Conservation (phyloP, 2,888 invertebrate genomes). For the Sericinus montela region DNA sequence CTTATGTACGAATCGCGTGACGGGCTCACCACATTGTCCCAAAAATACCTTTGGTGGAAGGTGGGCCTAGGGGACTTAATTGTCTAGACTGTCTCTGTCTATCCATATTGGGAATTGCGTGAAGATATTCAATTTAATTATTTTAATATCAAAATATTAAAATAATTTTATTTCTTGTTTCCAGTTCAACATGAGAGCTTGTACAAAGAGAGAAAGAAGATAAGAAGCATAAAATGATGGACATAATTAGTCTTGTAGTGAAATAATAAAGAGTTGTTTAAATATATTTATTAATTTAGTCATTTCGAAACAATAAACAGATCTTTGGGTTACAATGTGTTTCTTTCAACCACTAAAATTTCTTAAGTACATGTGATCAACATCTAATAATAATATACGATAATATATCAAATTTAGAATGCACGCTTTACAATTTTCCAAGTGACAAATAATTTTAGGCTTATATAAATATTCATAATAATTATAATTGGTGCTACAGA, state of each 20-base stretch:
- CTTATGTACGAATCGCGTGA: too few relatives aligned
- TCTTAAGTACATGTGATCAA: constrained; percentile 30
- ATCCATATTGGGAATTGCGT: too few relatives aligned
- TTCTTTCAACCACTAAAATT: constrained; percentile 38
- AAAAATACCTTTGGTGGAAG: too few relatives aligned
- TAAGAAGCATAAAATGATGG: constrained; percentile 81
- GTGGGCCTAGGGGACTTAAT: too few relatives aligned
- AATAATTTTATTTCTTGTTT: constrained; percentile 41
- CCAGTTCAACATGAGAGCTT: constrained; percentile 81
- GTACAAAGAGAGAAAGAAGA: constrained; percentile 84
- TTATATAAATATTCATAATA: too few relatives aligned
- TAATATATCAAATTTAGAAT: constrained; percentile 68
- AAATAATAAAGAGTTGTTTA: constrained; percentile 41
- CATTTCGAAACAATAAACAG: constrained; percentile 66
- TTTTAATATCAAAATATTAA: not conserved
- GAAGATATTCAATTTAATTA: too few relatives aligned
- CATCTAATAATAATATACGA: constrained; percentile 35
- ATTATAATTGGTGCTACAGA: not conserved
- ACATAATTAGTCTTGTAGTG: constrained; percentile 20
- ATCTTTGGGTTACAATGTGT: constrained; percentile 60
- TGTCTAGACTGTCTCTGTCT: too few relatives aligned
- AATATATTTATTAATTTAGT: constrained; percentile 56
- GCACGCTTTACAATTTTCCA: constrained; percentile 59
- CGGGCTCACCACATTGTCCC: too few relatives aligned
- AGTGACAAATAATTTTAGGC: not conserved